These are phyloP conservation scores for Tragelaphus imberbis DNA, from an alignment of 2,113 vertebrate genomes.

Conservation along the genomic window DNA sequence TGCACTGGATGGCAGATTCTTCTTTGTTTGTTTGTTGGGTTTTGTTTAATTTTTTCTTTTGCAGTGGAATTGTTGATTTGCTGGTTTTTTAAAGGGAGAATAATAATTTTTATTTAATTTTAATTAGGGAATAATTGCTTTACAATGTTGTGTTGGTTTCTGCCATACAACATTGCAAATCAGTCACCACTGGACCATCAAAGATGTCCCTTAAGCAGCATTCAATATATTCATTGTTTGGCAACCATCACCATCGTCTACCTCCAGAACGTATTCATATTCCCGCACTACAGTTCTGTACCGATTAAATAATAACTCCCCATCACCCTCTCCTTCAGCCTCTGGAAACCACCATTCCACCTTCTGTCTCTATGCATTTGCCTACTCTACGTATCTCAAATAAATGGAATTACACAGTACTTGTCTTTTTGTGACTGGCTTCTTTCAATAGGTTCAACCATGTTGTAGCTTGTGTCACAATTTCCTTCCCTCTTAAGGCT, in stretches of 20 bases:
- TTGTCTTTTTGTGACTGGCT: not conserved
- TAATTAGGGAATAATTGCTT: not conserved
- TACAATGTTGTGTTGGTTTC: not conserved
- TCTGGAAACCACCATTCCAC: not conserved
- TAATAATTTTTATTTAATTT: not conserved
- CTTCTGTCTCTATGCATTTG: not conserved
- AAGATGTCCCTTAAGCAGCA: not conserved
- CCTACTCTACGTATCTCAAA: not conserved
- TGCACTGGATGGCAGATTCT: not conserved
- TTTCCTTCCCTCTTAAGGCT: not conserved
- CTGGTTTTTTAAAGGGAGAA: not conserved
- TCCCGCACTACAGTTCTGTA: not conserved
- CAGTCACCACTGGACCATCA: not conserved
- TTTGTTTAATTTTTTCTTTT: not conserved
- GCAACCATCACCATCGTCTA: not conserved
- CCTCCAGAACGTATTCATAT: not conserved
- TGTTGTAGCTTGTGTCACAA: not conserved
- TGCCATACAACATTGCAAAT: not conserved
- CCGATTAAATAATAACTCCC: not conserved
- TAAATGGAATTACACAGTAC: not conserved
- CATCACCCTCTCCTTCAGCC: not conserved
- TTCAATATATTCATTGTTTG: not conserved
- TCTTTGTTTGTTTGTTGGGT: not conserved
- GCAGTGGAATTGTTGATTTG: not conserved
- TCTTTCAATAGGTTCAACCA: not conserved